A percentile compares a stretch with the other conserved stretches of the same genome.
phyloP scores from a whole-genome alignment of 2,113 vertebrate species.

The Danio rerio region GRCz12tu NC_133177.1:22821001-22821500 shows the following conservation, averaged over 20 bases:
- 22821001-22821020: conserved; percentile 62
- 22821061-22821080: conserved; percentile 75
- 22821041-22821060: conserved; percentile 74
- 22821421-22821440: conserved; percentile 70
- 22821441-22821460: conserved; percentile 62
- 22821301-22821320: conserved; percentile 94
- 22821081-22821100: conserved; percentile 65
- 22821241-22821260: conserved; percentile 90
- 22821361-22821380: conserved; percentile 73
- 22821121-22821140: conserved; percentile 54
- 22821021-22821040: conserved; percentile 67
- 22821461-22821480: conserved; percentile 60
- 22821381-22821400: conserved; percentile 78
- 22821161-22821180: conserved; percentile 82
- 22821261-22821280: conserved; percentile 57
- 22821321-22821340: conserved; percentile 95
- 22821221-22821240: conserved; percentile 89
- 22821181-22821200: conserved; percentile 49
- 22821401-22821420: conserved; percentile 73
- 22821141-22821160: conserved; percentile 61
- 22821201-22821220: conserved; percentile 65
- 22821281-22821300: conserved; percentile 80
- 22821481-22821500: conserved; percentile 76
- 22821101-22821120: conserved; percentile 59
- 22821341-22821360: conserved; percentile 94